Evolutionary conservation across 2,113 vertebrate species (phyloP).

Genomic region (Chionodraco myersi): DNA sequence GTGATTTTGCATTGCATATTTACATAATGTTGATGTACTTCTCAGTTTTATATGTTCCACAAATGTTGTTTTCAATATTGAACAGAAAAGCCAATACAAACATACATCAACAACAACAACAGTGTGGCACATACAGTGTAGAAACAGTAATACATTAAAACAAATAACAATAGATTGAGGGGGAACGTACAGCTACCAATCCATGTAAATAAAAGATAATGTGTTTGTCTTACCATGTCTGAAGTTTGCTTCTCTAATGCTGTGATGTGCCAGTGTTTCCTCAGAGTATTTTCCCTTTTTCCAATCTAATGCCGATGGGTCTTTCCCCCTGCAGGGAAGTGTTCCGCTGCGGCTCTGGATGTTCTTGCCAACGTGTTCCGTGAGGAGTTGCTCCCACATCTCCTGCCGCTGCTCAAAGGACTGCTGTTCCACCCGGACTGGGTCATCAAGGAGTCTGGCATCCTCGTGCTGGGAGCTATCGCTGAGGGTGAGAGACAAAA

Average conservation of each 20-base stretch:
- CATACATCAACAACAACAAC: no score
- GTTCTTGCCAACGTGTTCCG: slow-evolving; percentile 95
- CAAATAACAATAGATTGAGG: no score
- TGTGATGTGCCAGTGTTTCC: background rate
- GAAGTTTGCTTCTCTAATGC: background rate
- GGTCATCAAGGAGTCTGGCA: slow-evolving; percentile 96
- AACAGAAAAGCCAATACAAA: no score
- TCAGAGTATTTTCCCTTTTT: background rate
- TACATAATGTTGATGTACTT: no score
- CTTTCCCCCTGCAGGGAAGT: slow-evolving; percentile 85
- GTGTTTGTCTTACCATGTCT: background rate
- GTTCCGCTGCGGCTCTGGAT: slow-evolving; percentile 91
- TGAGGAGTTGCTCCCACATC: slow-evolving; percentile 92
- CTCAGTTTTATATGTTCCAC: no score
- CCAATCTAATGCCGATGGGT: background rate
- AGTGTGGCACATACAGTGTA: no score
- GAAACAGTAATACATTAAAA: no score
- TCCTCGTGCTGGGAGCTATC: slow-evolving; percentile 93
- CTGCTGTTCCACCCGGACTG: slow-evolving; percentile 95
- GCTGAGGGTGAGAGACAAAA: slow-evolving; percentile 85
- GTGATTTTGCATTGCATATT: no score
- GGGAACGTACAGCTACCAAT: no score
- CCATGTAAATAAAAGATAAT: no score
- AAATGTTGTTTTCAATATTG: no score
- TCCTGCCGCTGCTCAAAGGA: slow-evolving; percentile 92